Evolutionary conservation across 2,113 vertebrate genomes (phyloP).

Genomic region (Mesembrinibis cayennensis): DNA sequence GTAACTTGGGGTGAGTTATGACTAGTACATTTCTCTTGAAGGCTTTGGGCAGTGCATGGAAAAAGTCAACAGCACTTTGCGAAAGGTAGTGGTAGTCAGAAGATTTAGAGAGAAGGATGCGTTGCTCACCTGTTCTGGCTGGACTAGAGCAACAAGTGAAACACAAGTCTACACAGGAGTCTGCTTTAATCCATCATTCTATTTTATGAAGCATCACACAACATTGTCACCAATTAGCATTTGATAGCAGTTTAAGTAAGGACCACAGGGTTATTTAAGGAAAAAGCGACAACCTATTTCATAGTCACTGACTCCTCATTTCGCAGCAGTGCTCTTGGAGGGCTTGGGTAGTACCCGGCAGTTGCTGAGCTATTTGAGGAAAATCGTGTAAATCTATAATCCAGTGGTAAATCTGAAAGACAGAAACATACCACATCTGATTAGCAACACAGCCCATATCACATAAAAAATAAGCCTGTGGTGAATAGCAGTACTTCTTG

Average conservation of each 20-base stretch:
- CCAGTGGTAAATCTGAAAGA: slow-evolving; percentile 89
- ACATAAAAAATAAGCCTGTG: slow-evolving; percentile 25
- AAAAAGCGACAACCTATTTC: slow-evolving; percentile 41
- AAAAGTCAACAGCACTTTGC: neutral
- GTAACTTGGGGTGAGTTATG: neutral
- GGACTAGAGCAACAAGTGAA: neutral
- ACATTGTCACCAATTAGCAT: slow-evolving; percentile 38
- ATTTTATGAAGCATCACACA: slow-evolving; percentile 59
- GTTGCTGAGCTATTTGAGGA: slow-evolving; percentile 84
- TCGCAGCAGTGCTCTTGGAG: slow-evolving; percentile 83
- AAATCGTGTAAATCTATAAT: slow-evolving; percentile 92
- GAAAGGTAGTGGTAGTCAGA: neutral
- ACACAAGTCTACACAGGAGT: slow-evolving; percentile 17
- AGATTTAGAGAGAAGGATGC: neutral
- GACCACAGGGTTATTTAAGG: neutral
- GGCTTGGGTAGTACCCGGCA: slow-evolving; percentile 90
- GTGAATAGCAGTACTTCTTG: slow-evolving; percentile 11
- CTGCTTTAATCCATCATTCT: slow-evolving; percentile 55
- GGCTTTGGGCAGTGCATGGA: neutral
- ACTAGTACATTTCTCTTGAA: neutral
- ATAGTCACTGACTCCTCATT: slow-evolving; percentile 61
- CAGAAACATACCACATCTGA: slow-evolving; percentile 42
- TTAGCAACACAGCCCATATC: slow-evolving; percentile 41
- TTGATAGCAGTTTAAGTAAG: slow-evolving; percentile 40
- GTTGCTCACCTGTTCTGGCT: neutral